phyloP scores from a whole-genome alignment of 2,113 vertebrate genomes.

The Scalopus aquaticus region DNA sequence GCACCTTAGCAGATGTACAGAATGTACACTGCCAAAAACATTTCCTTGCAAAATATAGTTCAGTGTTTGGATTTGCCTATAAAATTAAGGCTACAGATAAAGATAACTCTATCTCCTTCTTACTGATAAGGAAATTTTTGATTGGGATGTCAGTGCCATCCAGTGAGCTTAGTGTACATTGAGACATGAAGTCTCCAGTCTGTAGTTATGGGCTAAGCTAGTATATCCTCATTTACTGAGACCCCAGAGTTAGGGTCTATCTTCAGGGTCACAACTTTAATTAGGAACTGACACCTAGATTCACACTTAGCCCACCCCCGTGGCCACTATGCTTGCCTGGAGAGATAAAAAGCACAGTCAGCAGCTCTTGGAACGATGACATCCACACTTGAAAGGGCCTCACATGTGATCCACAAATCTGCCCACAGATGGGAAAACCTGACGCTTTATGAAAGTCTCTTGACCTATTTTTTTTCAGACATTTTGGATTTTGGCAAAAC shows the following conservation, averaged over 20 bases:
- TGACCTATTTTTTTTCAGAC: conserved; percentile 17
- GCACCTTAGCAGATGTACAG: not conserved
- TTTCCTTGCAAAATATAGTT: not conserved
- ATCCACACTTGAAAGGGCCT: not conserved
- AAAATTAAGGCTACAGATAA: not conserved
- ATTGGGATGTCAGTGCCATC: not conserved
- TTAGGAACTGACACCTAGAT: not conserved
- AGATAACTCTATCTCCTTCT: not conserved
- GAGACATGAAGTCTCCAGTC: not conserved
- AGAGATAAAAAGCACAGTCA: not conserved
- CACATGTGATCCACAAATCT: not conserved
- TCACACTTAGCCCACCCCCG: not conserved
- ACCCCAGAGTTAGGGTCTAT: not conserved
- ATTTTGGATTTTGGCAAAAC: conserved; percentile 60
- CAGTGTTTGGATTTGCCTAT: not conserved
- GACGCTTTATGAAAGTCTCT: not conserved
- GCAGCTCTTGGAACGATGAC: not conserved
- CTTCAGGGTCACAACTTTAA: not conserved
- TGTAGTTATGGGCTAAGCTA: not conserved
- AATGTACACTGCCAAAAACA: not conserved
- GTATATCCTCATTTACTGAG: not conserved
- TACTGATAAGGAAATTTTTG: not conserved
- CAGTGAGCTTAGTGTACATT: not conserved
- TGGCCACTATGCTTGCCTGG: not conserved
- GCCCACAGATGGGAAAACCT: conserved; percentile 37